Evolutionary conservation across 2,797 vertebrate species (phyloP).

Genomic region (Microctenopoma steveboyesi): DNA sequence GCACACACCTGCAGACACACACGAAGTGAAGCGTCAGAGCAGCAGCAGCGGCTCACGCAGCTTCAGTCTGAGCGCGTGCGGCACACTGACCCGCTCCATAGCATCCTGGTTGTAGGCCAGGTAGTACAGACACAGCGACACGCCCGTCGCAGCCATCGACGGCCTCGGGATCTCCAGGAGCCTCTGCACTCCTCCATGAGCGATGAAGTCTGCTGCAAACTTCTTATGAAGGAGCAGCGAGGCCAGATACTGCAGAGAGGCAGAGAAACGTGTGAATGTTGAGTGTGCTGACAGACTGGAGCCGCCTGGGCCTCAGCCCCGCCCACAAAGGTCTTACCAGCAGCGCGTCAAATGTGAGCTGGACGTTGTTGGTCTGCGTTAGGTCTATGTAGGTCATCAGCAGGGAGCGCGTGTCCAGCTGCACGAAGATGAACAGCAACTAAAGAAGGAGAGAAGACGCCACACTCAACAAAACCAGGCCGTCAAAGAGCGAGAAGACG

Average conservation of each 20-base stretch:
- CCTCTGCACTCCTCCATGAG: constrained; percentile 93
- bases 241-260: constrained; percentile 87
- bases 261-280: neutral
- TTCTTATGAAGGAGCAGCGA: constrained; percentile 96
- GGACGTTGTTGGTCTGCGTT: constrained; percentile 88
- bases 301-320: too few relatives aligned
- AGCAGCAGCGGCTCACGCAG: too few relatives aligned
- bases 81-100: constrained; percentile 90
- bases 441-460: constrained; percentile 55
- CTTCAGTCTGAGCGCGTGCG: neutral
- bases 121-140: constrained; percentile 96
- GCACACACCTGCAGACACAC: constrained; percentile 85
- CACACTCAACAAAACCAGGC: too few relatives aligned
- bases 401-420: constrained; percentile 90
- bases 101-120: constrained; percentile 97
- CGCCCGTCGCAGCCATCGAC: constrained; percentile 96
- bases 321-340: constrained; percentile 83
- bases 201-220: constrained; percentile 95
- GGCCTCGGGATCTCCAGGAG: constrained; percentile 94
- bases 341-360: constrained; percentile 95
- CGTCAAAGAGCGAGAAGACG: too few relatives aligned
- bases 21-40: neutral
- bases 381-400: constrained; percentile 96
- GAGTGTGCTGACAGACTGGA: too few relatives aligned
- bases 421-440: constrained; percentile 95